These are phyloP conservation scores for Lycodopsis pacificus DNA, from an alignment of 2,797 vertebrate genomes.

Conservation along the genomic window DNA sequence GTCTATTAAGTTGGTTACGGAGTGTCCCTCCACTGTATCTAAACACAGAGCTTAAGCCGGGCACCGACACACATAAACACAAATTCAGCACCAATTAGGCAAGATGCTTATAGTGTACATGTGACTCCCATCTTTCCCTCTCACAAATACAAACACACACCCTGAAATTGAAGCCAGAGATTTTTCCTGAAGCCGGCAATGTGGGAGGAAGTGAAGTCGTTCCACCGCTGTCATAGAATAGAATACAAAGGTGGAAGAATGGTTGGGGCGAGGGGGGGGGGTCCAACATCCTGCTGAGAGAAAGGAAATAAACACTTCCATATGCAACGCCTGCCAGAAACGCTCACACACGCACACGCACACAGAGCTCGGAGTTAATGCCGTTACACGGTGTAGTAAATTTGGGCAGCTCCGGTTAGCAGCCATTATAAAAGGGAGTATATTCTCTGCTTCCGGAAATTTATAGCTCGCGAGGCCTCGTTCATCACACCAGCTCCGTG, in stretches of 20 bases:
- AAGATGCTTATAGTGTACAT: conserved; percentile 47
- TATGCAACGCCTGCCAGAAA: conserved; percentile 62
- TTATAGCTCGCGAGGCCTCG: conserved; percentile 37
- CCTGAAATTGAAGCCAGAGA: conserved; percentile 66
- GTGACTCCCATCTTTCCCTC: conserved; percentile 26
- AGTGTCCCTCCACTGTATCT: conserved; percentile 47
- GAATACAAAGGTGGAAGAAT: conserved; percentile 71
- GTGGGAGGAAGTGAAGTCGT: conserved; percentile 64
- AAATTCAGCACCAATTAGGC: conserved; percentile 37
- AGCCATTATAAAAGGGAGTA: conserved; percentile 37
- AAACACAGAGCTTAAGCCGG: conserved; percentile 50
- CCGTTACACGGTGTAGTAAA: conserved; percentile 53
- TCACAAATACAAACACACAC: not conserved
- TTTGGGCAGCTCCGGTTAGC: conserved; percentile 56
- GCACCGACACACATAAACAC: conserved; percentile 35
- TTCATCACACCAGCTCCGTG: conserved; percentile 50
- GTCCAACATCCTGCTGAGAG: conserved; percentile 73
- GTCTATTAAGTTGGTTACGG: conserved; percentile 55
- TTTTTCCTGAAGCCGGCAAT: conserved; percentile 38
- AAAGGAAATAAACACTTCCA: conserved; percentile 82
- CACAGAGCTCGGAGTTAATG: conserved; percentile 32
- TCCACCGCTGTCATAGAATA: conserved; percentile 63
- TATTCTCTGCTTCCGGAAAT: conserved; percentile 55
- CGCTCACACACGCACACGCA: not conserved
- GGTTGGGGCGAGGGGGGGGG: conserved; percentile 39